phyloP scores from a whole-genome alignment of 2,113 vertebrate genomes.

The Lontra canadensis region DNA sequence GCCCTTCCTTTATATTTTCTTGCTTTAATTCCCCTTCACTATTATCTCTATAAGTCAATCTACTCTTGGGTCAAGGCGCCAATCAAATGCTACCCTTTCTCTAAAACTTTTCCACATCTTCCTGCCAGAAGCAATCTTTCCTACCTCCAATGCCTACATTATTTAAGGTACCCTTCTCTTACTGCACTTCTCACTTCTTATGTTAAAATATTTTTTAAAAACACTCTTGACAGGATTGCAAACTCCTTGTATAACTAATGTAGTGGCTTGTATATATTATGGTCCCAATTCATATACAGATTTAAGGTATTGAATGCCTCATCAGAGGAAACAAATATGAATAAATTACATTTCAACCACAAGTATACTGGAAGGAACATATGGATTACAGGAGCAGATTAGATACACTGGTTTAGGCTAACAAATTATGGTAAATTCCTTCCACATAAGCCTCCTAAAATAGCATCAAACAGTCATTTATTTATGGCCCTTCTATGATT shows the following conservation, averaged over 20 bases:
- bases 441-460: background rate
- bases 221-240: background rate
- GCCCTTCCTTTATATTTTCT: background rate
- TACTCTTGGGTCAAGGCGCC: background rate
- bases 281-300: background rate
- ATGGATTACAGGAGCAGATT: background rate
- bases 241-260: background rate
- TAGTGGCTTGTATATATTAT: background rate
- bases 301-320: background rate
- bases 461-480: background rate
- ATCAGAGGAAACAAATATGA: background rate
- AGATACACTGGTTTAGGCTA: background rate
- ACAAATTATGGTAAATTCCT: background rate
- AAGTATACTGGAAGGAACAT: background rate
- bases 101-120: background rate
- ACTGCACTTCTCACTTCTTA: background rate
- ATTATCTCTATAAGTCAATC: background rate
- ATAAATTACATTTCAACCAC: background rate
- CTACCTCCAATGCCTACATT: background rate
- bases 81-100: background rate
- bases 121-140: background rate
- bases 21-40: background rate
- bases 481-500: background rate
- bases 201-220: background rate
- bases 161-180: background rate